These are phyloP conservation scores for Pseudochirops corinnae DNA, from an alignment of 2,797 vertebrate genomes.

Conservation along the genomic window DNA sequence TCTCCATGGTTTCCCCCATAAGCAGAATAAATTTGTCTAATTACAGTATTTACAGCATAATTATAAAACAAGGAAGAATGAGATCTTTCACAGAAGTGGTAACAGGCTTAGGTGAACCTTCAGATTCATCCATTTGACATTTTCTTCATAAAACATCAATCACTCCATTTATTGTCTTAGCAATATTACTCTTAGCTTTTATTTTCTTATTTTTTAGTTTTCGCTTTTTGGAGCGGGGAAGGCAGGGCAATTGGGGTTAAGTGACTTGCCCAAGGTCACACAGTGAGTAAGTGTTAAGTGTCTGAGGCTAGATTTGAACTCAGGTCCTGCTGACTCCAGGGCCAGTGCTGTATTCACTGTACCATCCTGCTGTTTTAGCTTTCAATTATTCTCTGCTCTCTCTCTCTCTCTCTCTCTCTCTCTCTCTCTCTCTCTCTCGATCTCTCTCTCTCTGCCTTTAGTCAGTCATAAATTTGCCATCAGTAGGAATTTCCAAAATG, in stretches of 20 bases:
- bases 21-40: conserved; percentile 20
- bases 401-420: neutral
- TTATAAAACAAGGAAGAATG: conserved; percentile 30
- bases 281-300: too few relatives aligned
- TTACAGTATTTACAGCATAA: conserved; percentile 57
- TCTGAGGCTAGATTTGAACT: too few relatives aligned
- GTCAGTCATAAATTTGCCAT: conserved; percentile 30
- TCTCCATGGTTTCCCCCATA: conserved; percentile 25
- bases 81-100: conserved; percentile 27
- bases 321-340: too few relatives aligned
- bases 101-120: conserved; percentile 29
- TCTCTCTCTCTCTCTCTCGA: neutral
- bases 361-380: neutral
- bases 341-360: too few relatives aligned
- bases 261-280: too few relatives aligned
- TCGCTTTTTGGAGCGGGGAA: too few relatives aligned
- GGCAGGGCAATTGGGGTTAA: too few relatives aligned
- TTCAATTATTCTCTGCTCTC: neutral
- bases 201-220: too few relatives aligned
- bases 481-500: conserved; percentile 49
- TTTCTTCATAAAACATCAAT: conserved; percentile 39
- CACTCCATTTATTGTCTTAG: conserved; percentile 23
- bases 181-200: conserved; percentile 7
- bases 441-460: conserved; percentile 25
- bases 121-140: conserved; percentile 26